These are phyloP conservation scores for Bovichtus variegatus DNA, from an alignment of 2,797 vertebrate genomes.

Conservation along the genomic window DNA sequence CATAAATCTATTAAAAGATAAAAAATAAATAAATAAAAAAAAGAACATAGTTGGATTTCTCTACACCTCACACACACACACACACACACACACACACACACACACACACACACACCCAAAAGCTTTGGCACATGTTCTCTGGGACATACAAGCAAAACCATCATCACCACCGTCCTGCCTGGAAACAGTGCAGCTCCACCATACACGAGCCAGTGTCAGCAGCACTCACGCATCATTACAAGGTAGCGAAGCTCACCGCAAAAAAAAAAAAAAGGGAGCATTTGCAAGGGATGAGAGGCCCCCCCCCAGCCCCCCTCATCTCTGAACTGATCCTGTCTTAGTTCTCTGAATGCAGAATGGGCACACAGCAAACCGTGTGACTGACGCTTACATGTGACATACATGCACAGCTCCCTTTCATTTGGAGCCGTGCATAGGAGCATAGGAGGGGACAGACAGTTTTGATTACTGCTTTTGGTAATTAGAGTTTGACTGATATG, in stretches of 20 bases:
- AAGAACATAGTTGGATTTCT: conserved; percentile 86
- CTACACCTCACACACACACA: conserved; percentile 8
- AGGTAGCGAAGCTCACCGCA: conserved; percentile 55
- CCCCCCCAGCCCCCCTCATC: neutral
- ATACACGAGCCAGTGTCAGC: conserved; percentile 44
- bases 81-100: conserved; percentile 31
- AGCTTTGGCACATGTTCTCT: conserved; percentile 67
- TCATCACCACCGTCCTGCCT: conserved; percentile 59
- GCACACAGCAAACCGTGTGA: conserved; percentile 36
- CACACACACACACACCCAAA: conserved; percentile 21
- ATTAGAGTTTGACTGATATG: neutral
- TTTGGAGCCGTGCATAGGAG: too few species aligned
- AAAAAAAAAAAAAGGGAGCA: conserved; percentile 44
- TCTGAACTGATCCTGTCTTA: conserved; percentile 34
- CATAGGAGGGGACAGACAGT: neutral
- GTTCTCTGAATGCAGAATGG: conserved; percentile 36
- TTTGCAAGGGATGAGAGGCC: conserved; percentile 44
- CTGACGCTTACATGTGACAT: conserved; percentile 32
- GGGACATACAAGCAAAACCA: conserved; percentile 84
- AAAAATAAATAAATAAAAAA: too few species aligned
- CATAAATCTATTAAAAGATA: conserved; percentile 86
- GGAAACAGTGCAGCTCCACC: conserved; percentile 62
- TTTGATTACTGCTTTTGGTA: neutral
- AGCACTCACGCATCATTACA: conserved; percentile 47
- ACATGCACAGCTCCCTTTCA: conserved; percentile 21